Conservation (phyloP, 2,888 invertebrate genomes). For the Bibio marci region DNA sequence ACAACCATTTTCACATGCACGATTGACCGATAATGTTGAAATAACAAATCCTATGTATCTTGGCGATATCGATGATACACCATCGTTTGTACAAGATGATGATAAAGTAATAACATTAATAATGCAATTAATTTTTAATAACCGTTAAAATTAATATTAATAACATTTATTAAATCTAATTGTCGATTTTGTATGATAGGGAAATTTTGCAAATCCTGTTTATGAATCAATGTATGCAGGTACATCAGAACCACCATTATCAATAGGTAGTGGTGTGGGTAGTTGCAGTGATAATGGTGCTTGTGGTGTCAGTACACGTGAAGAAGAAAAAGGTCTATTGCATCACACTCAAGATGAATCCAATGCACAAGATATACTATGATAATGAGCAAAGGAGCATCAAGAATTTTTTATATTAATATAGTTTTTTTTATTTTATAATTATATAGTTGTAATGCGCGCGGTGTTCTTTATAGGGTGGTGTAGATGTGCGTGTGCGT, state of each 20-base stretch:
- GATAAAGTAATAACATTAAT: conserved; percentile 34
- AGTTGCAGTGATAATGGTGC: conserved; percentile 1
- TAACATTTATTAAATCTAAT: neutral
- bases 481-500: too few relatives aligned
- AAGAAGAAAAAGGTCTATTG: conserved; percentile 36
- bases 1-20: conserved; percentile 56
- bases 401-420: too few relatives aligned
- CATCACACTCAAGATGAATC: conserved; percentile 34
- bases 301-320: conserved; percentile 20
- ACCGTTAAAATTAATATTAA: neutral
- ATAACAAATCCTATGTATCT: conserved; percentile 76
- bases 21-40: conserved; percentile 71
- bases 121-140: neutral
- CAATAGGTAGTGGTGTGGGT: conserved; percentile 5
- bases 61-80: conserved; percentile 50
- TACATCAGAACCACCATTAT: conserved; percentile 15
- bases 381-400: too few relatives aligned
- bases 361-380: conserved; percentile 12
- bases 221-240: conserved; percentile 64
- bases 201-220: conserved; percentile 73
- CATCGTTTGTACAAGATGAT: conserved; percentile 34
- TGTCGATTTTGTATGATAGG: conserved; percentile 29
- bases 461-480: too few relatives aligned
- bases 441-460: too few relatives aligned
- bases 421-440: too few relatives aligned